Conservation (phyloP, 2,888 invertebrate genomes). For the Agrotis segetum region DNA sequence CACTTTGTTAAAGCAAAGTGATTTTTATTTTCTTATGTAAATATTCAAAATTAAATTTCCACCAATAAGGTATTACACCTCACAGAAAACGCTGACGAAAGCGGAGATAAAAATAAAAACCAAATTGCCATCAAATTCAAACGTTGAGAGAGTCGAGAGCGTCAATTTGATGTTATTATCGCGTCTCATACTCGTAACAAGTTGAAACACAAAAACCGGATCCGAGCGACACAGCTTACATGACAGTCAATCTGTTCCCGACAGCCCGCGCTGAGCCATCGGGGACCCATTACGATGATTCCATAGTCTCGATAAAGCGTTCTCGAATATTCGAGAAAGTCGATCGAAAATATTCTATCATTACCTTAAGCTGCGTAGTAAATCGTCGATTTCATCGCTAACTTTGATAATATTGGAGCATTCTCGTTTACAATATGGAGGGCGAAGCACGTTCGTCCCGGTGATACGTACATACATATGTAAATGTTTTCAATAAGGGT, state of each 20-base stretch:
- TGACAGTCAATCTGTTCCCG: slow-evolving; percentile 62
- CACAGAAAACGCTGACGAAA: slow-evolving; percentile 43
- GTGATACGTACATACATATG: slow-evolving; percentile 83
- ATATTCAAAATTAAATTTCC: slow-evolving; percentile 10
- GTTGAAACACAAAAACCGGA: slow-evolving; percentile 64
- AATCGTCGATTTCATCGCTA: slow-evolving; percentile 78
- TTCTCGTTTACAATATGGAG: slow-evolving; percentile 78
- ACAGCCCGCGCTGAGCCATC: slow-evolving; percentile 60
- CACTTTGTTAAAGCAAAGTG: slow-evolving; percentile 17
- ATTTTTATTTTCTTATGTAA: slow-evolving; percentile 11
- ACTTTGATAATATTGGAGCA: slow-evolving; percentile 77
- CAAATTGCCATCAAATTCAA: slow-evolving; percentile 54
- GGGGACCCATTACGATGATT: slow-evolving; percentile 71
- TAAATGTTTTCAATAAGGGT: slow-evolving; percentile 87
- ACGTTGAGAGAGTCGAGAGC: slow-evolving; percentile 48
- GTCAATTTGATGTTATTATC: slow-evolving; percentile 61
- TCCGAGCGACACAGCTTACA: slow-evolving; percentile 57
- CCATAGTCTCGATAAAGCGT: slow-evolving; percentile 71
- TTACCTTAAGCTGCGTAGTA: slow-evolving; percentile 79
- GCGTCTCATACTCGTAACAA: slow-evolving; percentile 61
- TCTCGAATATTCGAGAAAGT: slow-evolving; percentile 70
- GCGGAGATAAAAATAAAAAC: slow-evolving; percentile 56
- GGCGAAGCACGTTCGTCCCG: slow-evolving; percentile 66
- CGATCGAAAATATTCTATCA: slow-evolving; percentile 81
- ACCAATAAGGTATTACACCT: slow-evolving; percentile 46